phyloP scores from a whole-genome alignment of 1,140 invertebrate species.

The Lepidurus packardi region DNA sequence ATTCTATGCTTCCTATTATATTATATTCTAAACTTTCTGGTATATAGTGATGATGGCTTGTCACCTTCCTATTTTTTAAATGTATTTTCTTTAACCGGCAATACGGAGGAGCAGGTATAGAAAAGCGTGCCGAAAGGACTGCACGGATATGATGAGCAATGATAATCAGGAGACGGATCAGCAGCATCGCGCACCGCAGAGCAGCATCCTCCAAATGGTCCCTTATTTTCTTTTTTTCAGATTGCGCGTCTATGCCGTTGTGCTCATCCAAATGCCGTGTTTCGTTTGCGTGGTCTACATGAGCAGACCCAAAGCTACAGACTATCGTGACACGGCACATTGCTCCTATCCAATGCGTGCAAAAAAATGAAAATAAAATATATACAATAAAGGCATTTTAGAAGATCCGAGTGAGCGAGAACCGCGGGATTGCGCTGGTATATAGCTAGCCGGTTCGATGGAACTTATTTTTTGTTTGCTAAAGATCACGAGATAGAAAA shows the following conservation, averaged over 20 bases:
- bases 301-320: constrained; percentile 13
- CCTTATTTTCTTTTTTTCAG: neutral
- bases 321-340: constrained; percentile 18
- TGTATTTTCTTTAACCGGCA: neutral
- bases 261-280: neutral
- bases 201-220: neutral
- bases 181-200: neutral
- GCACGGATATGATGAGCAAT: neutral
- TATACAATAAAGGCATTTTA: neutral
- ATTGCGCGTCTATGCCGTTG: neutral
- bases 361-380: neutral
- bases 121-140: neutral
- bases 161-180: neutral
- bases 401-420: constrained; percentile 14
- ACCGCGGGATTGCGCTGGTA: constrained; percentile 5
- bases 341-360: constrained; percentile 2
- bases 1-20: too few relatives aligned
- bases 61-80: neutral
- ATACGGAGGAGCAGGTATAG: neutral
- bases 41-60: neutral
- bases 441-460: constrained; percentile 10
- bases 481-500: constrained; percentile 22
- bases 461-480: constrained; percentile 22
- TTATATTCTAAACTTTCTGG: neutral
- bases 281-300: constrained; percentile 15